Base-by-base conservation (phyloP, 2,888 invertebrate species). In the Chironomus tentans region DNA sequence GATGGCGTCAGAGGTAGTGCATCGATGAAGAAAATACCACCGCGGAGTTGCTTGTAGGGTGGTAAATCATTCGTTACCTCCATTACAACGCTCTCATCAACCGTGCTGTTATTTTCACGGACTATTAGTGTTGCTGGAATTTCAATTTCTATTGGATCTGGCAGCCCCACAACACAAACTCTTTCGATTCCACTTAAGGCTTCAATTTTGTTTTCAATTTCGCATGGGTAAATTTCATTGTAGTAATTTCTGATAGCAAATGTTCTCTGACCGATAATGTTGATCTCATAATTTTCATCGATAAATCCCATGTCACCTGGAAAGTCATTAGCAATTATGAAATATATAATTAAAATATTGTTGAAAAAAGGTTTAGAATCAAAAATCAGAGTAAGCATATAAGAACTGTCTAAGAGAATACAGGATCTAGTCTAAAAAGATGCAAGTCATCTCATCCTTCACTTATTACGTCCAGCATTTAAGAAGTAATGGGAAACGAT, bases 141-240 rank as follows among this genome's bases (percentile, higher is more conserved):
- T 68, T 68, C 68, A n/a, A 38, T 46, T 10, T 68, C 68, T n/a
- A 68, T 38, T 22, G 68, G 68, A 68, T 68, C 68, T 6, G 68
- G 68, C 7, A 38, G n/a, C 2, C 68, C 68, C 10, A 46, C 46
- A 68, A 68, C 38, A 28, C 13, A 13, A 15, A 46, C 68, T 21
- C n/a, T n/a, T 18, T n/a, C 13, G 3, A 68, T 38, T 10, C 68
- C 68, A 12, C 5, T 12, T 28, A 68, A 4, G 13, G 21, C n/a
- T 7, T 15, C 68, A 46, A 46, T 38, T 28, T 28, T 68, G 3
- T 68, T 38, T 46, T 68, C 68, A 7, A 68, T 28, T 68, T 68
- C 68, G n/a, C 28, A 15, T 46, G 68, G 68, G 28, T 28, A 68
- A 3, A 68, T 28, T 68, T 68, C 68, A 68, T 46, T 28, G n/a